Base-by-base conservation (phyloP, 2,113 vertebrate species). In the Stigmatopora nigra region DNA sequence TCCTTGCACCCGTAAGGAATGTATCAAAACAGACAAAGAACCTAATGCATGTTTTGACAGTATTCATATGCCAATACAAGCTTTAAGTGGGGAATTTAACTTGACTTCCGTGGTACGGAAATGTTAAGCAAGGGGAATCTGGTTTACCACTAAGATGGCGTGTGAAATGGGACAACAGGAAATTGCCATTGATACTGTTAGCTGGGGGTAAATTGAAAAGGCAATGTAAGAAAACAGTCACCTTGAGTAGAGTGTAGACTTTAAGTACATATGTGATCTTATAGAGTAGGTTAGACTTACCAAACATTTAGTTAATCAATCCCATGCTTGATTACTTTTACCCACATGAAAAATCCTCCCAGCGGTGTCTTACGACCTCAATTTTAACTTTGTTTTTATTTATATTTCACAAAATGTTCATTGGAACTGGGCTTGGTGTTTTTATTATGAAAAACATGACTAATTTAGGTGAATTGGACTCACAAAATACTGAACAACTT, bases 11-110 rank as follows among this genome's bases (percentile, higher is more conserved):
- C 19, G 19, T 10, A 53, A 53, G 51, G 51, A 53, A 53, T 13
- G 51, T 53, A 22, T 53, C 19, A 20, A 20, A 12, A 22, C 17
- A 19, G 48, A 53, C 82, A 69, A 80, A 81, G 65, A 76, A 64
- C 67, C 57, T 57, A 64, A 65, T 71, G 70, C 71, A 68, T 72
- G 75, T 70, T 59, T 51, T 63, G 66, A 79, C 69, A 72, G 77
- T 56, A 74, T 78, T 81, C 78, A 66, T 65, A 22, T 4, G 63
- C 65, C 79, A 80, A 85, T 86, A 71, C 81, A 86, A 76, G 76
- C 64, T 68, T 68, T 70, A 70, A 79, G 75, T 75, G 62, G 47
- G 15, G 44, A 75, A 59, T 67, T 82, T 79, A 53, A 69, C 63
- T 71, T 70, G 68, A 67, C 78, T 84, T 76, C 75, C 47, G 47